Evolutionary conservation across 2,888 invertebrate genomes (phyloP).

Genomic region (Andrena camellia): DNA sequence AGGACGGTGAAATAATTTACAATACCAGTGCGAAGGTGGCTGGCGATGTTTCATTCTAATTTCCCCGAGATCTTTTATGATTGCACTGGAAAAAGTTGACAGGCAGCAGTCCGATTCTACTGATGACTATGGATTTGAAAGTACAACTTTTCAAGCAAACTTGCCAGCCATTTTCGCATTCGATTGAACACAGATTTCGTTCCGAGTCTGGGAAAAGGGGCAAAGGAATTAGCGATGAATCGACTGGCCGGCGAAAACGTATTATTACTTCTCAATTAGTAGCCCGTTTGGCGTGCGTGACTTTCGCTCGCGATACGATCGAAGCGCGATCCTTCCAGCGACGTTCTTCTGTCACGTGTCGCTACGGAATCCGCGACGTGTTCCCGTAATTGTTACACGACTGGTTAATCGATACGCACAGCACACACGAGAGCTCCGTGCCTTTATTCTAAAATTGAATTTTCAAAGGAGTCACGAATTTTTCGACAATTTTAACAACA

Average conservation of each 20-base stretch:
- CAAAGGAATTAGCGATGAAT: background rate
- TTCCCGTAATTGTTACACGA: conserved; percentile 43
- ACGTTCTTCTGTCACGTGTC: conserved; percentile 43
- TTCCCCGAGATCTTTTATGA: background rate
- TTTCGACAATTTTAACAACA: background rate
- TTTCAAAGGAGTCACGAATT: background rate
- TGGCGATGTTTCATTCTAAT: conserved; percentile 3
- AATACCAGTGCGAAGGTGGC: background rate
- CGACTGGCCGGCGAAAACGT: background rate
- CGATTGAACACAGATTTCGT: no score
- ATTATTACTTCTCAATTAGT: conserved; percentile 35
- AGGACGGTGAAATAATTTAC: conserved; percentile 6
- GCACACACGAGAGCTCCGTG: conserved; percentile 5
- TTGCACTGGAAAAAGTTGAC: background rate
- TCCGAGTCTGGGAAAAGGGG: background rate
- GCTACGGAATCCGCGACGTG: conserved; percentile 23
- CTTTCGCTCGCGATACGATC: conserved; percentile 43
- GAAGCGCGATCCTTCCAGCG: conserved; percentile 6
- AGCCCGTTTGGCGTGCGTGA: conserved; percentile 37
- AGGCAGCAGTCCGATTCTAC: background rate
- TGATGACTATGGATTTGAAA: background rate
- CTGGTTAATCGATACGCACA: conserved; percentile 43
- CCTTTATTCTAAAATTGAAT: background rate
- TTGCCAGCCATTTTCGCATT: background rate
- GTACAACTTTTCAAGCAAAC: no score